A percentile compares a stretch with the other conserved stretches of the same genome.
These are phyloP conservation scores for Epizoanthus rinbou DNA, from an alignment of 92 coral and sea anemone species.

Conservation along the genomic window DNA sequence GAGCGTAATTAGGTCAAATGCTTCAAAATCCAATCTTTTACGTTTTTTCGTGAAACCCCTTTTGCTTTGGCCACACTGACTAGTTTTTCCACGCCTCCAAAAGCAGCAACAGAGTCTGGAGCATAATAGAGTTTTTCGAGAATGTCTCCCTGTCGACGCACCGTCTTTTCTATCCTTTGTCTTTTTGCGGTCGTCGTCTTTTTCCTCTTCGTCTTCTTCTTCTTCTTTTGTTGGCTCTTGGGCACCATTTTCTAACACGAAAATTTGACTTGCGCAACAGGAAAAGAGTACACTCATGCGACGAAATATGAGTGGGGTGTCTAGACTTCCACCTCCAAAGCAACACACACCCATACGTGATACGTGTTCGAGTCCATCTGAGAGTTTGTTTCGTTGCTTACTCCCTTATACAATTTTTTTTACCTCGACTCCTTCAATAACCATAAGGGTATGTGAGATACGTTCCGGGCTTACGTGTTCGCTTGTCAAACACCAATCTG, in stretches of 20 bases:
- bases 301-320: too few relatives aligned
- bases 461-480: background rate
- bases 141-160: background rate
- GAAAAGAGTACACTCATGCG: too few relatives aligned
- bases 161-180: too few relatives aligned
- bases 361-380: too few relatives aligned
- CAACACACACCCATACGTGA: too few relatives aligned
- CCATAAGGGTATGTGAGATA: background rate
- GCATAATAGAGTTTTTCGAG: background rate
- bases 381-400: too few relatives aligned
- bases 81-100: background rate
- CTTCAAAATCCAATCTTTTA: background rate
- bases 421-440: background rate
- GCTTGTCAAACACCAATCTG: background rate
- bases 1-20: background rate
- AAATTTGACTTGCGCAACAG: too few relatives aligned
- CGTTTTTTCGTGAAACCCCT: background rate
- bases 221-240: too few relatives aligned
- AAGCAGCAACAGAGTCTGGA: background rate
- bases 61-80: background rate
- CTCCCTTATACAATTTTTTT: too few relatives aligned
- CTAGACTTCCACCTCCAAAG: too few relatives aligned
- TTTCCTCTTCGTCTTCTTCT: background rate
- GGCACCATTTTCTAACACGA: too few relatives aligned
- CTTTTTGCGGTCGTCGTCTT: background rate